Conservation (phyloP, 1,140 invertebrate species). For the Drosophila varians region DNA sequence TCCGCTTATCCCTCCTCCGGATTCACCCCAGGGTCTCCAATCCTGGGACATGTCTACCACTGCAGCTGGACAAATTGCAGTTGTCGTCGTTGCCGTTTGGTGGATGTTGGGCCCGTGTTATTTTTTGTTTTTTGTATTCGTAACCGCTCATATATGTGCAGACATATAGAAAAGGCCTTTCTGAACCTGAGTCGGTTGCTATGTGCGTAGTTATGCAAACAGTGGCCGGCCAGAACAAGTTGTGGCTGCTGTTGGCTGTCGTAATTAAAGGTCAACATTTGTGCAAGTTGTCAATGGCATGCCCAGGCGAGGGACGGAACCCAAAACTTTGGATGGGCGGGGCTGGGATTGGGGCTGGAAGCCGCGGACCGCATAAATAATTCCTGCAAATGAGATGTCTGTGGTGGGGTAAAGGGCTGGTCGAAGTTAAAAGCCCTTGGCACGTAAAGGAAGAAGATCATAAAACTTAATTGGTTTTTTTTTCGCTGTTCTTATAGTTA, state of each 20-base stretch:
- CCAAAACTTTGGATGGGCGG: not conserved
- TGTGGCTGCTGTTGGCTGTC: constrained; percentile 70
- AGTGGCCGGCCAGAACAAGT: constrained; percentile 71
- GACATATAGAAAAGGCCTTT: constrained; percentile 30
- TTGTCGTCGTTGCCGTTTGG: constrained; percentile 63
- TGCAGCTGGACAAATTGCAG: constrained; percentile 80
- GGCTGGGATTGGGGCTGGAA: not conserved
- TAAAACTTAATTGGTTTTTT: constrained; percentile 57
- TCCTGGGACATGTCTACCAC: constrained; percentile 30
- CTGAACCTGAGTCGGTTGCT: constrained; percentile 34
- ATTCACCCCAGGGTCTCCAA: constrained; percentile 15
- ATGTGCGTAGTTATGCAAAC: constrained; percentile 79
- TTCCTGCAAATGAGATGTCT: constrained; percentile 52
- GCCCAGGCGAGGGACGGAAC: constrained; percentile 32
- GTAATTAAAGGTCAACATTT: constrained; percentile 81
- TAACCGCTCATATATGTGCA: constrained; percentile 32
- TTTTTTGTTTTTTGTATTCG: not conserved
- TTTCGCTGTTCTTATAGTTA: constrained; percentile 19
- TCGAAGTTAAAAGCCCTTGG: constrained; percentile 43
- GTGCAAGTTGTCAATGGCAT: constrained; percentile 75
- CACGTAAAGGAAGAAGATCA: constrained; percentile 53
- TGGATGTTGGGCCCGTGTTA: constrained; percentile 20
- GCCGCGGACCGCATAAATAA: constrained; percentile 47
- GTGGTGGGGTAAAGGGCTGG: constrained; percentile 1
- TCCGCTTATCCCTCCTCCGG: constrained; percentile 6